A percentile compares a stretch with the other conserved stretches of the same genome.
phyloP scores from a whole-genome alignment of 2,113 vertebrate genomes.

The Andinoacara biseriatus region DNA sequence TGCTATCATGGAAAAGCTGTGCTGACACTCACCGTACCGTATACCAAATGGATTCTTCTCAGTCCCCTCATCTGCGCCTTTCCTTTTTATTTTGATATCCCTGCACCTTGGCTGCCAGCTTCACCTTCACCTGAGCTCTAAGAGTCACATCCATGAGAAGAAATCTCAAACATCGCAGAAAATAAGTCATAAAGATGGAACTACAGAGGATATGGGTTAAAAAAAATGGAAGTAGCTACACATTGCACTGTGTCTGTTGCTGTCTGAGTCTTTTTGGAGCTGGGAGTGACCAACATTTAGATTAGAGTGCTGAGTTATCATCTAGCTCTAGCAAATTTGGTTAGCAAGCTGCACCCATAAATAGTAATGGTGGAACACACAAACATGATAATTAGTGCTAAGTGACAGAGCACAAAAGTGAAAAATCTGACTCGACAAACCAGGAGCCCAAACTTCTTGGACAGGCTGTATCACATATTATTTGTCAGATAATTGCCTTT shows the following conservation, averaged over 20 bases:
- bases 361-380: neutral
- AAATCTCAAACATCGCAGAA: neutral
- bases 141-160: neutral
- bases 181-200: neutral
- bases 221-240: neutral
- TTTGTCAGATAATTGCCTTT: too few species aligned
- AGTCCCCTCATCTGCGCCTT: neutral
- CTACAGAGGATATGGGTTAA: neutral
- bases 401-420: neutral
- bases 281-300: neutral
- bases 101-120: neutral
- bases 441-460: too few species aligned
- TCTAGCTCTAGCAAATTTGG: neutral
- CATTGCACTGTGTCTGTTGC: neutral
- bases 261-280: neutral
- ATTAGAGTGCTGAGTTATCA: neutral
- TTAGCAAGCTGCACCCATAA: neutral
- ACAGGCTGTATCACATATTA: too few species aligned
- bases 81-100: neutral
- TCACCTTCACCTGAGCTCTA: constrained; percentile 2
- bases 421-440: too few species aligned
- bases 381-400: neutral
- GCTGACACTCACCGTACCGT: neutral
- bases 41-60: neutral
- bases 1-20: constrained; percentile 10